phyloP scores from a whole-genome alignment of 2,888 invertebrate genomes.

The Aproaerema taeniolella region DNA sequence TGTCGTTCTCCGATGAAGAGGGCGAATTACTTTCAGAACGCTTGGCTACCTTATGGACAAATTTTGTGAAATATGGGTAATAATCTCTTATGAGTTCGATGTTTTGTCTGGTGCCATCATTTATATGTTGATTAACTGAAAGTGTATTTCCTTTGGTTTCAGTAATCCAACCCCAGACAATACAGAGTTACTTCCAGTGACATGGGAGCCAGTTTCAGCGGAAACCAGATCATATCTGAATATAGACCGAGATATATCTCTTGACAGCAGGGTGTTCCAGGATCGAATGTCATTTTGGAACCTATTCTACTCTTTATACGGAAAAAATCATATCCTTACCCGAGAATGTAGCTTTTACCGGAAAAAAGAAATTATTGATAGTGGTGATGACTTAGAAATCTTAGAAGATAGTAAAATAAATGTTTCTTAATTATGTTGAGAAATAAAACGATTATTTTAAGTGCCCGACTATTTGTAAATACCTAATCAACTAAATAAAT shows the following conservation, averaged over 20 bases:
- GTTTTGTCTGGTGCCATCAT: background rate
- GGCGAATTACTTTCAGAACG: constrained; percentile 6
- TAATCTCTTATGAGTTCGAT: background rate
- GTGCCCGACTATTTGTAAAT: too few species aligned
- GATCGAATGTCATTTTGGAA: constrained; percentile 23
- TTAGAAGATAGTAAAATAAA: too few species aligned
- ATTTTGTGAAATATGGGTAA: constrained; percentile 17
- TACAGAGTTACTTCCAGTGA: constrained; percentile 15
- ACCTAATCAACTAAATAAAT: too few species aligned
- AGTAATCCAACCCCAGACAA: constrained; percentile 20
- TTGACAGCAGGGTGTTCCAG: constrained; percentile 13
- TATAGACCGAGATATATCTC: constrained; percentile 15
- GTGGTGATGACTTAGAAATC: too few species aligned
- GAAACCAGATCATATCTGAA: constrained; percentile 16
- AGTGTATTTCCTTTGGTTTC: constrained; percentile 2
- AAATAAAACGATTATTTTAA: too few species aligned
- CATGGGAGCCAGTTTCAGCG: constrained; percentile 17
- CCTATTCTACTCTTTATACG: constrained; percentile 15
- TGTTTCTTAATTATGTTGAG: too few species aligned
- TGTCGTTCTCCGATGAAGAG: background rate
- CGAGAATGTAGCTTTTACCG: too few species aligned
- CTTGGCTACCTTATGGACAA: constrained; percentile 19
- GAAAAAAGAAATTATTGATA: too few species aligned
- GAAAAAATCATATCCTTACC: constrained; percentile 2
- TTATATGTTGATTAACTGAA: too few species aligned